Percentiles rank a stretch among this genome's conserved stretches.
Evolutionary conservation across 2,113 vertebrate species (phyloP).

Genomic region (Cyprinodon tularosa): DNA sequence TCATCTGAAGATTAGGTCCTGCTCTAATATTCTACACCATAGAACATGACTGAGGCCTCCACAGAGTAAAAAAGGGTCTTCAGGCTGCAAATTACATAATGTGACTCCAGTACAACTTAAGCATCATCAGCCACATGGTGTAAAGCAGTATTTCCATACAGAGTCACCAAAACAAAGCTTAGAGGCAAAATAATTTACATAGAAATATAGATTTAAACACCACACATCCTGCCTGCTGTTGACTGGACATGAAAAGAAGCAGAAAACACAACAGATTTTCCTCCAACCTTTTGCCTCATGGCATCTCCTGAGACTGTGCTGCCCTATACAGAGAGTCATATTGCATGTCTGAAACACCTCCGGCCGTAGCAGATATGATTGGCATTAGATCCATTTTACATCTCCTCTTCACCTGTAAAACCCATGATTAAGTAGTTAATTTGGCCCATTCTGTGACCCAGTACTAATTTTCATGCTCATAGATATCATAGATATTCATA

Average conservation of each 20-base stretch:
- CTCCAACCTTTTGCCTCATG: not conserved
- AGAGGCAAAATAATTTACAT: not conserved
- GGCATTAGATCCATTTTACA: not conserved
- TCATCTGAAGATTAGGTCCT: no score
- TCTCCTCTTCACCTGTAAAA: not conserved
- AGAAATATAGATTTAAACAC: not conserved
- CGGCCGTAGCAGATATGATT: not conserved
- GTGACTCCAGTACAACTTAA: not conserved
- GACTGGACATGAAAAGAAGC: not conserved
- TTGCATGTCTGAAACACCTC: not conserved
- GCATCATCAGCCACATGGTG: not conserved
- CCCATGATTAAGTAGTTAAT: not conserved
- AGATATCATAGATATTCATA: conserved; percentile 23
- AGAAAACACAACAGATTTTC: not conserved
- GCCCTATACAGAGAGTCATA: not conserved
- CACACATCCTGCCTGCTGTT: not conserved
- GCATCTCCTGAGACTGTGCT: not conserved
- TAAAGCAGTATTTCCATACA: not conserved
- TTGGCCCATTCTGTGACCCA: not conserved
- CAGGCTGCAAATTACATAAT: not conserved
- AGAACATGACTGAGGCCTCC: no score
- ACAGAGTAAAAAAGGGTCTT: no score
- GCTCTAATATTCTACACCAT: no score
- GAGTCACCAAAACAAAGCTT: not conserved
- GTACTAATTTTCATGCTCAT: not conserved